Percentiles rank a stretch among this genome's conserved stretches.
These are phyloP conservation scores for Syrmaticus mikado DNA, from an alignment of 2,113 vertebrate genomes.

Conservation along the genomic window DNA sequence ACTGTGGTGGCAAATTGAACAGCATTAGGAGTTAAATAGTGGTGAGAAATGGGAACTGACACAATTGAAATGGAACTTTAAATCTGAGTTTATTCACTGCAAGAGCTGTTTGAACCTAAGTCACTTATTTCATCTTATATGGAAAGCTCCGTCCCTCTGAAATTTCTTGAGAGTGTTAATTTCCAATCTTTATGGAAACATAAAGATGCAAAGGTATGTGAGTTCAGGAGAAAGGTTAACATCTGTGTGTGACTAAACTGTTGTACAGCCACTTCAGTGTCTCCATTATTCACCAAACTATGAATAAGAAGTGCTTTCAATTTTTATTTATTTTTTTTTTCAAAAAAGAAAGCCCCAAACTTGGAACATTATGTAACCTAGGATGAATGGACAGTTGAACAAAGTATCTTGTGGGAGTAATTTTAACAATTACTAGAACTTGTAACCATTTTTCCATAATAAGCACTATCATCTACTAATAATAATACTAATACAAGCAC, in stretches of 20 bases:
- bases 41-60: slow-evolving; percentile 61
- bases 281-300: background rate
- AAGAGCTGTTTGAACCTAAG: background rate
- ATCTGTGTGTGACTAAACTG: background rate
- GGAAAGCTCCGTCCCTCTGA: background rate
- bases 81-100: background rate
- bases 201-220: background rate
- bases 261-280: background rate
- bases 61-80: slow-evolving; percentile 48
- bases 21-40: slow-evolving; percentile 36
- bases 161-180: background rate
- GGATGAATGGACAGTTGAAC: background rate
- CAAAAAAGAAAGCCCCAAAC: background rate
- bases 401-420: background rate
- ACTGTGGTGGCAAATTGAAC: slow-evolving; percentile 37
- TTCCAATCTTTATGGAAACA: background rate
- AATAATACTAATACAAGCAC: slow-evolving; percentile 29
- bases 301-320: background rate
- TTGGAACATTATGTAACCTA: background rate
- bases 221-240: background rate
- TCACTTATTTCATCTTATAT: background rate
- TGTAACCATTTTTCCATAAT: slow-evolving; percentile 22
- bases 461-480: slow-evolving; percentile 9
- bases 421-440: slow-evolving; percentile 50
- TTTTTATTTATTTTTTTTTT: accelerated